Conservation (phyloP, 2,888 invertebrate species). For the Xestia ashworthii region DNA sequence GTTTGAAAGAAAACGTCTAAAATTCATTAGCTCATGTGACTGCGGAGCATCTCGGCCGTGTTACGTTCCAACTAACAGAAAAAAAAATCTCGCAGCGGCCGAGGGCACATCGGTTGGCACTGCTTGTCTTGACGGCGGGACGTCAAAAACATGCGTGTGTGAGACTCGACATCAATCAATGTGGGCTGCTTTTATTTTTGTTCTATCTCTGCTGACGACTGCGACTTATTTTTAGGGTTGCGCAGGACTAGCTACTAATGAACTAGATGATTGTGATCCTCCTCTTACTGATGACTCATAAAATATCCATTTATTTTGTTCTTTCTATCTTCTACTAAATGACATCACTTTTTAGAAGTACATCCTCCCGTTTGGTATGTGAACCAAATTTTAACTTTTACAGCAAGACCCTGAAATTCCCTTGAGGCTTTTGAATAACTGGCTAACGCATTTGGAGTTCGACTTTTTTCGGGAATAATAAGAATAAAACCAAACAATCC, state of each 20-base stretch:
- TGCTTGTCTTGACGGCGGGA: slow-evolving; percentile 83
- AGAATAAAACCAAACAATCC: background rate
- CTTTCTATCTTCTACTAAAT: slow-evolving; percentile 8
- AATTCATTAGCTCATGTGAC: slow-evolving; percentile 82
- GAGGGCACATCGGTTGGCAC: slow-evolving; percentile 80
- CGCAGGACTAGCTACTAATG: slow-evolving; percentile 63
- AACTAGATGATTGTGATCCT: slow-evolving; percentile 58
- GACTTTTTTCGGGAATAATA: slow-evolving; percentile 16
- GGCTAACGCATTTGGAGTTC: slow-evolving; percentile 39
- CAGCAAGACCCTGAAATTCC: slow-evolving; percentile 50
- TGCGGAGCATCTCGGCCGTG: slow-evolving; percentile 62
- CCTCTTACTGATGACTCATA: slow-evolving; percentile 54
- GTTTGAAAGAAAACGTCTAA: slow-evolving; percentile 75
- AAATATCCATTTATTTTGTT: slow-evolving; percentile 48
- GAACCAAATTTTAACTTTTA: slow-evolving; percentile 58
- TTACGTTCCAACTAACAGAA: slow-evolving; percentile 81
- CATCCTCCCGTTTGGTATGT: slow-evolving; percentile 28
- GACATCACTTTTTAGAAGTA: slow-evolving; percentile 1
- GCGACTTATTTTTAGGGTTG: slow-evolving; percentile 71
- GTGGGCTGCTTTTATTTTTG: slow-evolving; percentile 83
- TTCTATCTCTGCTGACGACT: slow-evolving; percentile 76
- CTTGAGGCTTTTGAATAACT: slow-evolving; percentile 57
- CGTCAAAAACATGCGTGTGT: slow-evolving; percentile 86
- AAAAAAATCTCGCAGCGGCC: slow-evolving; percentile 73
- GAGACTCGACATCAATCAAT: slow-evolving; percentile 88